Conservation (phyloP, 2,797 vertebrate species). For the Gallinago nigripennis region DNA sequence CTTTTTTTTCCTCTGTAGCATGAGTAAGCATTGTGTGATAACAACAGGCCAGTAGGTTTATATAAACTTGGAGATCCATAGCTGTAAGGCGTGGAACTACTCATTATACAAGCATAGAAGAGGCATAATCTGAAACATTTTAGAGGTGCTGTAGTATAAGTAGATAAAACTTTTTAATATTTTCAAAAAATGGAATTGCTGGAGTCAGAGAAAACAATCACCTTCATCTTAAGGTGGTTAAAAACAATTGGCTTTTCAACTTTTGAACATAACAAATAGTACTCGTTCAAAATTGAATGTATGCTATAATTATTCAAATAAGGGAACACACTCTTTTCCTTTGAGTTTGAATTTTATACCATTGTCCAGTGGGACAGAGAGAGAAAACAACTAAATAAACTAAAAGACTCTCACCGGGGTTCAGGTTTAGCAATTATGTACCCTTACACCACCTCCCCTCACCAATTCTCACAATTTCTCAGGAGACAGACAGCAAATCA, state of each 20-base stretch:
- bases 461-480: rapidly evolving
- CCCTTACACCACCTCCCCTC: rapidly evolving
- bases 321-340: neutral
- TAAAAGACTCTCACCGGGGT: neutral
- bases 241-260: neutral
- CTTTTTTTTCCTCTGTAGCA: neutral
- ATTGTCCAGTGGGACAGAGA: neutral
- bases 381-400: neutral
- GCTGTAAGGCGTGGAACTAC: neutral
- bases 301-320: neutral
- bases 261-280: neutral
- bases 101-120: neutral
- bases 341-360: neutral
- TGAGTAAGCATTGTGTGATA: neutral
- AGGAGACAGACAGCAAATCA: neutral
- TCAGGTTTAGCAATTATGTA: rapidly evolving
- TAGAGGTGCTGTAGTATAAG: neutral
- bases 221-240: neutral
- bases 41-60: neutral
- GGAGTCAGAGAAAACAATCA: neutral
- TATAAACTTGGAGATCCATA: neutral
- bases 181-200: neutral
- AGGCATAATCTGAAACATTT: neutral
- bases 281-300: neutral
- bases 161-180: neutral